Conservation (phyloP, 1,140 invertebrate species). For the Galleria mellonella region DNA sequence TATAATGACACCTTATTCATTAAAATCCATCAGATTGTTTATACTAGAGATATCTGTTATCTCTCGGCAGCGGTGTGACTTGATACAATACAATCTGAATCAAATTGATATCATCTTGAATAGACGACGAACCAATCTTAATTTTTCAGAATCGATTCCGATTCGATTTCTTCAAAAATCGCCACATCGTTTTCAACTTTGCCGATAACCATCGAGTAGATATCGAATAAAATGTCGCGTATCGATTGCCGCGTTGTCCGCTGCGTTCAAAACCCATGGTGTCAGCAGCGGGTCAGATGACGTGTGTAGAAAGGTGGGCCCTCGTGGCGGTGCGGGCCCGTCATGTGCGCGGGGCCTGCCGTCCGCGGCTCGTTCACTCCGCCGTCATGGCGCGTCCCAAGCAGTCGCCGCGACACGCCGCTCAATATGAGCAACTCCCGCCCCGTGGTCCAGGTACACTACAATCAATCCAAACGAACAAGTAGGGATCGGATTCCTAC, state of each 20-base stretch:
- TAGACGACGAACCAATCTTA: too few relatives aligned
- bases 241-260: constrained; percentile 12
- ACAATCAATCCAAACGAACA: background rate
- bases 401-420: constrained; percentile 59
- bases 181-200: too few relatives aligned
- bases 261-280: constrained; percentile 10
- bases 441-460: constrained; percentile 64
- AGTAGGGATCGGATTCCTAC: background rate
- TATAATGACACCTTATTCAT: too few relatives aligned
- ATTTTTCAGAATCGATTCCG: too few relatives aligned
- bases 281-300: constrained; percentile 29
- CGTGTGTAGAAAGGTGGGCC: constrained; percentile 45
- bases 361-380: constrained; percentile 39
- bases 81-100: too few relatives aligned
- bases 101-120: too few relatives aligned
- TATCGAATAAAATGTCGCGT: background rate
- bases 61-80: too few relatives aligned
- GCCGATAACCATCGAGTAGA: background rate
- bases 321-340: constrained; percentile 28
- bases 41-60: too few relatives aligned
- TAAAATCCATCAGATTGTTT: too few relatives aligned
- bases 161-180: too few relatives aligned
- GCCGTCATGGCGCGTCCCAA: constrained; percentile 57
- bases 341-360: constrained; percentile 17
- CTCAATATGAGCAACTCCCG: constrained; percentile 49